phyloP scores from a whole-genome alignment of 2,888 invertebrate genomes.

The Andrena camellia region DNA sequence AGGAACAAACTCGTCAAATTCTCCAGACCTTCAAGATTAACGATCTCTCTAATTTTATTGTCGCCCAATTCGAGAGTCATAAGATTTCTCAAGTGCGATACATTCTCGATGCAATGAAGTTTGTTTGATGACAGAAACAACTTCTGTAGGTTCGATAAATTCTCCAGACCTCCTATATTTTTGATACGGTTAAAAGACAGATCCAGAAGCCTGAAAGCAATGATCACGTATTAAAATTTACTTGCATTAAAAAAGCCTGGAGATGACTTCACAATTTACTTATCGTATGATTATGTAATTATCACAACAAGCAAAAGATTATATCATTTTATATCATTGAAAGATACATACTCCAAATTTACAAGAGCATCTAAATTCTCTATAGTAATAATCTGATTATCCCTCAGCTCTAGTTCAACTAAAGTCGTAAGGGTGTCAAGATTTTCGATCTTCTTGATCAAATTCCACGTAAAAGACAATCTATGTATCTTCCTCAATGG shows the following conservation, averaged over 20 bases:
- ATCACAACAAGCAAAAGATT: conserved; percentile 3
- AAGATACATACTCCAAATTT: conserved; percentile 93
- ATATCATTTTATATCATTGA: neutral
- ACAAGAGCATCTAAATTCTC: conserved; percentile 95
- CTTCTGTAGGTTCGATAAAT: conserved; percentile 91
- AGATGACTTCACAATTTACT: neutral
- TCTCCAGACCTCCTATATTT: conserved; percentile 93
- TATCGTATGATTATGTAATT: neutral
- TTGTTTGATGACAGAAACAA: conserved; percentile 96
- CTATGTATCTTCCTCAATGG: conserved; percentile 91
- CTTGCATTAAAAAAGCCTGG: neutral
- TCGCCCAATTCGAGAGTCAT: conserved; percentile 97
- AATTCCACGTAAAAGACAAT: conserved; percentile 96
- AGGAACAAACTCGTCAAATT: conserved; percentile 93
- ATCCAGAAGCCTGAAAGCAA: conserved; percentile 92
- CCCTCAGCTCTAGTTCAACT: conserved; percentile 96
- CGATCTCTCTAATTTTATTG: conserved; percentile 96
- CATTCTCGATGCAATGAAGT: conserved; percentile 94
- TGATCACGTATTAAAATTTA: neutral
- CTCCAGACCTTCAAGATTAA: conserved; percentile 92
- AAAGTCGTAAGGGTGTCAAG: conserved; percentile 91
- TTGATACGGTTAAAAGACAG: conserved; percentile 97
- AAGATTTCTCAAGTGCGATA: conserved; percentile 92
- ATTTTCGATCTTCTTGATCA: conserved; percentile 97
- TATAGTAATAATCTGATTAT: conserved; percentile 97